Base-by-base conservation (phyloP, 2,113 vertebrate species). In the Ophiodon elongatus region DNA sequence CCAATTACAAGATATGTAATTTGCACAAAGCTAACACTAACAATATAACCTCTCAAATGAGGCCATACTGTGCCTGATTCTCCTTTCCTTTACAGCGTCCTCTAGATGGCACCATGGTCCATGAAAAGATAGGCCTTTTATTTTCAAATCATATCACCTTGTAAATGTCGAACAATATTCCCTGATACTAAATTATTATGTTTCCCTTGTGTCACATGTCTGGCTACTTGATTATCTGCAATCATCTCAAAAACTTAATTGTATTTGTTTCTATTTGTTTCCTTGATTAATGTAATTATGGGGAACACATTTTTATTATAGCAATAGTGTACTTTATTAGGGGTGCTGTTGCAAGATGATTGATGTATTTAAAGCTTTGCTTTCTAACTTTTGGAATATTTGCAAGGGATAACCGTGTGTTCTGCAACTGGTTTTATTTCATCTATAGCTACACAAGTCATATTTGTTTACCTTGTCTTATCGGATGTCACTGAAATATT, bases 51-150 rank as follows among this genome's bases (percentile, higher is more conserved):
- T 41, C 3, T 54, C 5, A 37, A 3, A 19, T 33, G 10, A 68
- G 37, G 4, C 33, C 13, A 39, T 50, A 13, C 54, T 79, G 21
- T 54, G 17, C 9, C 25, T 50, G n/a, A n/a, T 47, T 31, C 37
- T 21, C 23, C 27, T 68, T 56, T 59, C 19, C 31, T 57, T 63
- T 8, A 37, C 11, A 76, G 33, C 2, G 2, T 83, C 94, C 95
- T 85, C 92, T 94, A 96, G 96, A 95, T 96, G 96, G 93, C 82
- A 86, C 90, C 94, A 86, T 94, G 90, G 90, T 94, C 96, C 95
- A 93, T 79, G 88, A 85, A 93, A 95, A 91, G 62, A 62, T 81
- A 27, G 45, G 56, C 47, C 57, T 57, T 85, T 73, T 27, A 80
- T 85, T 83, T 89, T 77, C 81, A 77, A 73, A 80, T 84, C 79